Percentiles rank a stretch among this genome's conserved stretches.
phyloP scores from a whole-genome alignment of 2,113 vertebrate genomes.

The Chloroceryle aenea region DNA sequence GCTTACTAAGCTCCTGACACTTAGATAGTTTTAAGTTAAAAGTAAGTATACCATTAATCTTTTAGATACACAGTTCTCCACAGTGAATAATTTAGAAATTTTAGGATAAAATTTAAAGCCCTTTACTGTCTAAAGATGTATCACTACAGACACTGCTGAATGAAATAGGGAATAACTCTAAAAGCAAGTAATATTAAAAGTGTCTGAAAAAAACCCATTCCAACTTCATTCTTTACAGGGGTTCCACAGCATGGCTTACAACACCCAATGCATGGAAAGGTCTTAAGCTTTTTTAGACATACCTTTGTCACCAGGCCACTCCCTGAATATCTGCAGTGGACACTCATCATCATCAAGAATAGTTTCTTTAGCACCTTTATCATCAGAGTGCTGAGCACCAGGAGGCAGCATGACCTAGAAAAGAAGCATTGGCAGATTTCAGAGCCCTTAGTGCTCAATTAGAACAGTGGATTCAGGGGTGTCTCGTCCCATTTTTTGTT shows the following conservation, averaged over 20 bases:
- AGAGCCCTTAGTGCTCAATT: background rate
- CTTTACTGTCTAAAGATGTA: background rate
- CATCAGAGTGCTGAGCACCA: constrained; percentile 89
- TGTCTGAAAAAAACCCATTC: background rate
- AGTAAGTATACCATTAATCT: too few species aligned
- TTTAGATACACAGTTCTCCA: too few species aligned
- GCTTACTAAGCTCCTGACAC: background rate
- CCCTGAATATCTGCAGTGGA: constrained; percentile 95
- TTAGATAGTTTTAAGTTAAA: background rate
- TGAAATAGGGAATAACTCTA: background rate
- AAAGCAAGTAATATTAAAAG: background rate
- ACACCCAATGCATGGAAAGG: background rate
- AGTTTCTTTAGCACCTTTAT: constrained; percentile 88
- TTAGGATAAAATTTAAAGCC: background rate
- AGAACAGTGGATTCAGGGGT: background rate
- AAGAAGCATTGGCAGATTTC: background rate
- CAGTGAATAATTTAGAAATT: background rate
- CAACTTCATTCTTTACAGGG: background rate
- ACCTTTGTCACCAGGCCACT: constrained; percentile 97
- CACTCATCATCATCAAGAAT: constrained; percentile 93
- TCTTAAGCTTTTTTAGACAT: background rate
- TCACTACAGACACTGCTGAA: background rate
- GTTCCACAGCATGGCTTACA: background rate
- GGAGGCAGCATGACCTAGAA: constrained; percentile 81
- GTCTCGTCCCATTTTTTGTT: background rate